Evolutionary conservation across 2,888 invertebrate species (phyloP).

Genomic region (Athrips mouffetella): DNA sequence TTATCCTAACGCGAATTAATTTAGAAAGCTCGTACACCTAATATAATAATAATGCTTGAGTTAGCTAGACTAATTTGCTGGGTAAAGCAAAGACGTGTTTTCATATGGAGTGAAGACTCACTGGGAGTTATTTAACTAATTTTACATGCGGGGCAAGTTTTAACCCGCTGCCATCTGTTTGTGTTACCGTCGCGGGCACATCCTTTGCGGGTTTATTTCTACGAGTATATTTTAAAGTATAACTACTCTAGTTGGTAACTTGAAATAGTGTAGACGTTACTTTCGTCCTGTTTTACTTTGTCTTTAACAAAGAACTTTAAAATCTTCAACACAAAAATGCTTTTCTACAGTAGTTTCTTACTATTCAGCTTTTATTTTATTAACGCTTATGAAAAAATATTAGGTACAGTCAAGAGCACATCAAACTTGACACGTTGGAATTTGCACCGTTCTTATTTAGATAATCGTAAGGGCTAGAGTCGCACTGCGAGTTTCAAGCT

Average conservation of each 20-base stretch:
- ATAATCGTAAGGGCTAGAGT: too few relatives aligned
- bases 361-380: too few relatives aligned
- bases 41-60: conserved; percentile 60
- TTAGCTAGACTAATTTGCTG: conserved; percentile 57
- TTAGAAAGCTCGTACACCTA: conserved; percentile 54
- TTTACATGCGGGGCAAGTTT: conserved; percentile 68
- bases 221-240: conserved; percentile 20
- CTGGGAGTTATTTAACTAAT: conserved; percentile 67
- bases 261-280: too few relatives aligned
- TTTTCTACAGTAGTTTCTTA: too few relatives aligned
- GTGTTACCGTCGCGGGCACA: conserved; percentile 43
- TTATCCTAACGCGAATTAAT: conserved; percentile 63
- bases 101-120: conserved; percentile 54
- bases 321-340: too few relatives aligned
- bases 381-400: too few relatives aligned
- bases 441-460: too few relatives aligned
- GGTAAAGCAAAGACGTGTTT: conserved; percentile 73
- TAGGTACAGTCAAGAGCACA: too few relatives aligned
- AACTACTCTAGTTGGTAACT: neutral
- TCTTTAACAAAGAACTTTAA: too few relatives aligned
- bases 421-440: too few relatives aligned
- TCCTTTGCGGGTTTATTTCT: conserved; percentile 35
- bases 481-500: too few relatives aligned
- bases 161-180: conserved; percentile 62
- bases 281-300: too few relatives aligned